phyloP scores from a whole-genome alignment of 37 sponge, comb jelly and placozoan genomes.

The Ianthella basta region DNA sequence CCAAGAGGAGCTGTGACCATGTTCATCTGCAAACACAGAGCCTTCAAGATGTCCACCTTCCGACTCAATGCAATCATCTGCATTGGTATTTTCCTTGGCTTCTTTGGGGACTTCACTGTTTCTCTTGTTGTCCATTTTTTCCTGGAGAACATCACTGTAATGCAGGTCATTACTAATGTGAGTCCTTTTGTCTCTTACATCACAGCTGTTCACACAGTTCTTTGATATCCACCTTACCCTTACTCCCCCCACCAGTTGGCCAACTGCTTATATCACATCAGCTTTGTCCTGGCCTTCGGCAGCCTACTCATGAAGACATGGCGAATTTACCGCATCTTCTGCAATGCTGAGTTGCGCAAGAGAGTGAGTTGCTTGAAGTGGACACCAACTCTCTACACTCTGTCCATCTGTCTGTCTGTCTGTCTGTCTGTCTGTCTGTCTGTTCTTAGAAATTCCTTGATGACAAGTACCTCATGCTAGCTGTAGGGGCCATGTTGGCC shows the following conservation, averaged over 20 bases:
- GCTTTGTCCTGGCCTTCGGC: constrained; percentile 10
- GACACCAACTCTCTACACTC: no score
- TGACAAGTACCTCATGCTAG: constrained; percentile 14
- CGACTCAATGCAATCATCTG: constrained; percentile 5
- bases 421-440: no score
- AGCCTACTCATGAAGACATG: constrained; percentile 27
- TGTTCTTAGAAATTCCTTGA: constrained; percentile 13
- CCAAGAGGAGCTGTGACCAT: not conserved
- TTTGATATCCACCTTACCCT: no score
- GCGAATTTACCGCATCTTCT: constrained; percentile 21
- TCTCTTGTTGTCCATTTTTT: no score
- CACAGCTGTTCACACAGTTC: no score
- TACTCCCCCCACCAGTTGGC: not conserved
- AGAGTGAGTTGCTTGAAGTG: not conserved
- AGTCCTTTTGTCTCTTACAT: no score
- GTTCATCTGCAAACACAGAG: not conserved
- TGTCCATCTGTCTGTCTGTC: no score
- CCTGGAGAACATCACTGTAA: no score
- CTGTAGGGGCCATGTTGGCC: not conserved
- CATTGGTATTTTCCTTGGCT: not conserved
- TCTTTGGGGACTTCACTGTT: not conserved
- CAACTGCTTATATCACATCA: not conserved
- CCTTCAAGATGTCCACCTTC: constrained; percentile 10
- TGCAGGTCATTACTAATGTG: no score
- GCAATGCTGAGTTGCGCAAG: constrained; percentile 9